A percentile compares a stretch with the other conserved stretches of the same genome.
Evolutionary conservation across 35 echinoderm and acorn worm species (phyloP).

Genomic region (Ophiothrix spiculata): DNA sequence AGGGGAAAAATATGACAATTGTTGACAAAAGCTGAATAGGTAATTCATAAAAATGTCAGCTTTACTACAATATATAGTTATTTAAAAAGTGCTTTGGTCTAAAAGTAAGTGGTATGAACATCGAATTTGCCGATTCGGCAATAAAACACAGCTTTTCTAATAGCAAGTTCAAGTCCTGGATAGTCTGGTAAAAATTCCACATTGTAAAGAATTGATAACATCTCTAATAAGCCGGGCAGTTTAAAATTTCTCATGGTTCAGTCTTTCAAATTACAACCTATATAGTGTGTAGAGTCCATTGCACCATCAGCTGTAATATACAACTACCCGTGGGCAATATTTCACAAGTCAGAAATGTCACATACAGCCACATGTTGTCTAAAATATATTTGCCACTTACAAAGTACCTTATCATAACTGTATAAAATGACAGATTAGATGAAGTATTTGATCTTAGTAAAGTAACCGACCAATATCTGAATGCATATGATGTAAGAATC

Average conservation of each 20-base stretch:
- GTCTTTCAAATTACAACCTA: background rate
- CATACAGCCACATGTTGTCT: background rate
- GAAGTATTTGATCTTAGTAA: background rate
- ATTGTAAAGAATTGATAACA: background rate
- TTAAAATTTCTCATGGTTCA: background rate
- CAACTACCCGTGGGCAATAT: background rate
- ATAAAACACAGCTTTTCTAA: no score
- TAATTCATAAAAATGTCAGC: no score
- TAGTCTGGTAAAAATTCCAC: background rate
- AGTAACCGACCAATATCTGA: background rate
- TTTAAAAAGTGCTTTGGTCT: no score
- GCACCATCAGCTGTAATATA: background rate
- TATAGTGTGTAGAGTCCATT: background rate
- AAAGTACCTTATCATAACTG: background rate
- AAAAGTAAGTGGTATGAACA: no score
- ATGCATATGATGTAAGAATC: no score
- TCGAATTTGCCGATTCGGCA: no score
- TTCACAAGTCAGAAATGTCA: constrained; percentile 5
- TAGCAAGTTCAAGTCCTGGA: no score
- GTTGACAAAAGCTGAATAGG: no score
- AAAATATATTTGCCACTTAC: background rate
- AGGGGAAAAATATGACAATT: no score
- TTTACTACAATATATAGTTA: no score
- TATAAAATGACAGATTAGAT: background rate
- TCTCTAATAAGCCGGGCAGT: background rate